These are phyloP conservation scores for Dendrolimus pini DNA, from an alignment of 2,888 invertebrate species.

Conservation along the genomic window DNA sequence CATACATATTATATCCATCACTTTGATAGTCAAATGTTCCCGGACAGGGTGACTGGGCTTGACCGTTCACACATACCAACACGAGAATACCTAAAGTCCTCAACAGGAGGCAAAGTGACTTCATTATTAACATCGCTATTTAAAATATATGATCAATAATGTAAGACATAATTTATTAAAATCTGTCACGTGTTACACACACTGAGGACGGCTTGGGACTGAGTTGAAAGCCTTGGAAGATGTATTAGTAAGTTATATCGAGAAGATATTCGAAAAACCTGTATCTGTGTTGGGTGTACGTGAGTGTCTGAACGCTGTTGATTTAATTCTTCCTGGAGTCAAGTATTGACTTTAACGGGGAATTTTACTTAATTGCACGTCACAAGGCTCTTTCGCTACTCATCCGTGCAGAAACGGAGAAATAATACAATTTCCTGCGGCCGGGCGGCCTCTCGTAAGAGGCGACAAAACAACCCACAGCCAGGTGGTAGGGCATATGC, in stretches of 20 bases:
- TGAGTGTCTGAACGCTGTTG: no score
- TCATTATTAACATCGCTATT: slow-evolving; percentile 22
- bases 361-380: no score
- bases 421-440: no score
- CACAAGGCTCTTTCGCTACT: no score
- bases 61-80: slow-evolving; percentile 26
- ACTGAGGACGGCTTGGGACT: slow-evolving; percentile 29
- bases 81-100: slow-evolving; percentile 25
- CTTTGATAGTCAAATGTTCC: slow-evolving; percentile 41
- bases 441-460: no score
- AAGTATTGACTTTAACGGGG: no score
- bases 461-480: no score
- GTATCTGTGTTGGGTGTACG: not conserved
- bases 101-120: slow-evolving; percentile 20
- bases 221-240: slow-evolving; percentile 16
- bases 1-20: slow-evolving; percentile 37
- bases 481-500: no score
- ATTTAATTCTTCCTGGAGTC: no score
- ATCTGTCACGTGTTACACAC: slow-evolving; percentile 25
- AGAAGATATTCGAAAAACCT: slow-evolving; percentile 3
- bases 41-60: slow-evolving; percentile 48
- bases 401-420: no score
- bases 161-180: slow-evolving; percentile 17
- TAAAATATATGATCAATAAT: slow-evolving; percentile 11
- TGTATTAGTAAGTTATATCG: slow-evolving; percentile 17